phyloP scores from a whole-genome alignment of 2,888 invertebrate genomes.

The Yponomeuta plumbellus region DNA sequence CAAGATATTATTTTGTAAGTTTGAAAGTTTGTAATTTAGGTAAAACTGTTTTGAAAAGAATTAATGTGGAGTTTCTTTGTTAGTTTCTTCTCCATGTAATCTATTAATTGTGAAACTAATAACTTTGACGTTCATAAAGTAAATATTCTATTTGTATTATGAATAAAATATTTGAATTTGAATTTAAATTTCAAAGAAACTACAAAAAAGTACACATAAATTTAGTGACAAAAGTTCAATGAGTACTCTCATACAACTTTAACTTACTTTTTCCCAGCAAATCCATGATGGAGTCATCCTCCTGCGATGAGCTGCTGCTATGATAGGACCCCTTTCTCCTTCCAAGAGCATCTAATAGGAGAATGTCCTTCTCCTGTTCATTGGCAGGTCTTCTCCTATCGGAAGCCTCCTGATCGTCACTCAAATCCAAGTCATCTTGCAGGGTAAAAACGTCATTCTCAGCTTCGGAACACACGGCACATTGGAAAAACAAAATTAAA shows the following conservation, averaged over 20 bases:
- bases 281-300: slow-evolving; percentile 86
- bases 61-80: too few relatives aligned
- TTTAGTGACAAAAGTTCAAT: too few relatives aligned
- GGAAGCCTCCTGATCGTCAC: slow-evolving; percentile 49
- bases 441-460: slow-evolving; percentile 66
- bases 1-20: too few relatives aligned
- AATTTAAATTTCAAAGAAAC: too few relatives aligned
- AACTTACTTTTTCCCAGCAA: slow-evolving; percentile 89
- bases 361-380: slow-evolving; percentile 85
- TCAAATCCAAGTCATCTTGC: slow-evolving; percentile 58
- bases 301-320: slow-evolving; percentile 59
- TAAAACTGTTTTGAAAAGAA: too few relatives aligned
- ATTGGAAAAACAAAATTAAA: slow-evolving; percentile 34
- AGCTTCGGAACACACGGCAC: slow-evolving; percentile 45
- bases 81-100: too few relatives aligned
- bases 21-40: too few relatives aligned
- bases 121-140: too few relatives aligned
- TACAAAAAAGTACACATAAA: too few relatives aligned
- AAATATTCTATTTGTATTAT: too few relatives aligned
- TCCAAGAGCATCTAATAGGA: slow-evolving; percentile 83
- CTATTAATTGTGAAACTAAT: too few relatives aligned
- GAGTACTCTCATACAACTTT: slow-evolving; percentile 16
- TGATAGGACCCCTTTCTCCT: slow-evolving; percentile 78
- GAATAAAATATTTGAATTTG: too few relatives aligned
- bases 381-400: slow-evolving; percentile 72